Evolutionary conservation across 1,140 invertebrate species (phyloP).

Genomic region (Schlechtendalia chinensis): DNA sequence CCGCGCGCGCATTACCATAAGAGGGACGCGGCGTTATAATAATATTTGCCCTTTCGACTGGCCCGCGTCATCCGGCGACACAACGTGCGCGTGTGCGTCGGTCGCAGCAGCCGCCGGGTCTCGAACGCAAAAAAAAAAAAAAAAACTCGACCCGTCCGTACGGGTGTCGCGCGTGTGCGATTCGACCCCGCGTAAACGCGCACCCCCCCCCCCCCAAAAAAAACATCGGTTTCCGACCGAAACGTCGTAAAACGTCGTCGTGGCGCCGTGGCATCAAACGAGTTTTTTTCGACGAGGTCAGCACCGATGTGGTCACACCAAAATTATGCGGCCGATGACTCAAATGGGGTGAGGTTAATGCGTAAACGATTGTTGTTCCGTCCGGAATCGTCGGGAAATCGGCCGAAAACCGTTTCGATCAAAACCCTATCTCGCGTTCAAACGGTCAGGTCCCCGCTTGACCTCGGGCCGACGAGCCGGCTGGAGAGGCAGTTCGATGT

Average conservation of each 20-base stretch:
- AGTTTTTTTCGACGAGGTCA: no score
- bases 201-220: no score
- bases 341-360: no score
- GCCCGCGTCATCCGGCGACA: constrained; percentile 8
- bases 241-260: not conserved
- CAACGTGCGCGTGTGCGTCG: not conserved
- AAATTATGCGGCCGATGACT: no score
- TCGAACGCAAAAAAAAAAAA: not conserved
- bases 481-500: not conserved
- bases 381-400: no score
- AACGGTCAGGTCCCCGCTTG: not conserved
- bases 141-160: not conserved
- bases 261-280: not conserved
- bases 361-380: no score
- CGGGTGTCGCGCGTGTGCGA: not conserved
- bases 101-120: no score
- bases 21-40: constrained; percentile 28
- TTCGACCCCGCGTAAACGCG: not conserved
- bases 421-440: no score
- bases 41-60: constrained; percentile 26
- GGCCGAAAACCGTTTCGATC: no score
- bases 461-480: not conserved
- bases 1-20: constrained; percentile 12
- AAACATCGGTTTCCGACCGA: not conserved
- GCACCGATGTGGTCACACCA: no score